Base-by-base conservation (phyloP, 1,140 invertebrate genomes). In the Helicoverpa zea region DNA sequence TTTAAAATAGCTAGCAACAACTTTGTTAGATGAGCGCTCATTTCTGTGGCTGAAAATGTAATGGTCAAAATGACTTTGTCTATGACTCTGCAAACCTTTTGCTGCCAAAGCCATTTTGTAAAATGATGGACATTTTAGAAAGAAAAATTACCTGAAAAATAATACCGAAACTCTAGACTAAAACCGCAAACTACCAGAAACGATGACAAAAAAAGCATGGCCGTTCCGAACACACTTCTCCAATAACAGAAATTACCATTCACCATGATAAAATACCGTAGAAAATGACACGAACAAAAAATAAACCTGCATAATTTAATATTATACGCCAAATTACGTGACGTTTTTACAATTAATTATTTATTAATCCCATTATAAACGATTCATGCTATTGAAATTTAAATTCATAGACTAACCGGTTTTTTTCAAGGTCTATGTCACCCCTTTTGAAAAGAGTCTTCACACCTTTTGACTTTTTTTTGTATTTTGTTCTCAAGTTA, bases 381-480 rank as follows among this genome's bases (percentile, higher is more conserved):
- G 49, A 61, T 61, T 18, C 73, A 14, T 61, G 35, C 35, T n/a
- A 77, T 77, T 77, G 49, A 66, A 66, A 76, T 76, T 76, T 30
- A 76, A 64, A 76, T 76, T 76, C 59, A 30, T 54, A 66, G 29
- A 49, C 23, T 23, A 77, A 66, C 74, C 74, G 74, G 74, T 76
- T 43, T 66, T 77, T 82, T 86, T 81, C 77, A 81, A 83, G 63
- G 74, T 59, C 74, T 49, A 3, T 66, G 73, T 84, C 75, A 79
- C 79, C 81, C 83, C 79, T 79, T 76, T 73, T 9, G 16, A 49
- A 75, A 77, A 61, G 72, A 64, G 18, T 66, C 74, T 83, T 83
- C 75, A 84, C 85, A 86, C 85, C 85, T 87, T 87, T 75, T 58
- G 49, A 70, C 61, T 83, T 84, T 87, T 82, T 83, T 79, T 59